Conservation (phyloP, 30 jellyfish, hydroid and myxozoan species). For the Aurelia aurita complex sp. Pacific region DNA sequence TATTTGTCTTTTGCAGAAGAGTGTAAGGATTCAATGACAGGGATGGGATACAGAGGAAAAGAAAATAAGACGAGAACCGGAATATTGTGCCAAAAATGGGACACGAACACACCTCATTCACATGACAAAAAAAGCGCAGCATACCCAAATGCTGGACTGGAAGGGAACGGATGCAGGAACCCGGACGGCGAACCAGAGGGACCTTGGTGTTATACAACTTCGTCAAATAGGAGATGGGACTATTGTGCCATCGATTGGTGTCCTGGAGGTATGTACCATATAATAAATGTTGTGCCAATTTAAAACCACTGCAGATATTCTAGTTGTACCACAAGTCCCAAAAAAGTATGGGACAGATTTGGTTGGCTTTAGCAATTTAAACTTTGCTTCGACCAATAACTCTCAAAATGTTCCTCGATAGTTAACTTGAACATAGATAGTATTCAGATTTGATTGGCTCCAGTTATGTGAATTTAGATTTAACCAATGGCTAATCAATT, state of each 20-base stretch:
- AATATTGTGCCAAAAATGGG: conserved; percentile 31
- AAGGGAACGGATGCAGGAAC: conserved; percentile 25
- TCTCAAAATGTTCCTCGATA: too few species aligned
- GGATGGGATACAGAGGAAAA: conserved; percentile 5
- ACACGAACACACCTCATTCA: conserved; percentile 1
- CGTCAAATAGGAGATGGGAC: not conserved
- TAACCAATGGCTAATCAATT: too few species aligned
- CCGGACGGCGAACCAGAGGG: conserved; percentile 12
- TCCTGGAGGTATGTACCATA: too few species aligned
- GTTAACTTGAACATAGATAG: too few species aligned
- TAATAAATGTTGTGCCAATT: too few species aligned
- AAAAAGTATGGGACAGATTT: too few species aligned
- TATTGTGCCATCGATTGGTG: not conserved
- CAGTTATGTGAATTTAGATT: too few species aligned
- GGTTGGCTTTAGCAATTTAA: too few species aligned
- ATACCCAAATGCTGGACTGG: conserved; percentile 13
- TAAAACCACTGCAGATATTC: too few species aligned
- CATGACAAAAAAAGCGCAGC: not conserved
- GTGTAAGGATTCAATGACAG: not conserved
- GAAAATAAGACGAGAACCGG: not conserved
- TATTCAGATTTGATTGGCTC: too few species aligned
- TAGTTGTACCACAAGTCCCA: too few species aligned
- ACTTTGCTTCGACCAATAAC: too few species aligned
- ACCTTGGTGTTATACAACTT: conserved; percentile 38
- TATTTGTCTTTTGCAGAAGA: not conserved